Evolutionary conservation across 2,888 invertebrate species (phyloP).

Genomic region (Oasisia sp.): DNA sequence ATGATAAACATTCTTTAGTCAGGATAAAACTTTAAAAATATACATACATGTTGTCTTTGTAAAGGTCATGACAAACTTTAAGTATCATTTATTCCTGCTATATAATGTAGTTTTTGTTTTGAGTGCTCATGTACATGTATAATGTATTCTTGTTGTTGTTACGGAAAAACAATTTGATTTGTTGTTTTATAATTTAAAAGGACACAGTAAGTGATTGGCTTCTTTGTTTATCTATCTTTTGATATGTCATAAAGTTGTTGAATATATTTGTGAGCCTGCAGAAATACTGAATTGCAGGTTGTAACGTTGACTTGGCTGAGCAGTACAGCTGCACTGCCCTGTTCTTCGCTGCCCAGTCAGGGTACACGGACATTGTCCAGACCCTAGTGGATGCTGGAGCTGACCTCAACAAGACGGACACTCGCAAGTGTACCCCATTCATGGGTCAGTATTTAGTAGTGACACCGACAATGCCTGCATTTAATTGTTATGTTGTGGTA

Average conservation of each 20-base stretch:
- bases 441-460: slow-evolving; percentile 46
- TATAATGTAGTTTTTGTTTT: too few relatives aligned
- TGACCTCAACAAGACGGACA: slow-evolving; percentile 50
- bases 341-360: slow-evolving; percentile 51
- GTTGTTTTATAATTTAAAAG: not conserved
- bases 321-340: slow-evolving; percentile 53
- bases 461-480: not conserved
- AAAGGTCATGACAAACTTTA: too few relatives aligned
- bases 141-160: too few relatives aligned
- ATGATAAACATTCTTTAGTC: too few relatives aligned
- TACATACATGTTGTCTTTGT: too few relatives aligned
- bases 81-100: not conserved
- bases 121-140: too few relatives aligned
- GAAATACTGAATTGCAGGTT: slow-evolving; percentile 44
- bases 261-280: too few relatives aligned
- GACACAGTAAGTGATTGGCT: too few relatives aligned
- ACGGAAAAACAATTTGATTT: too few relatives aligned
- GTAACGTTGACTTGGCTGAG: slow-evolving; percentile 51
- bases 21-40: too few relatives aligned
- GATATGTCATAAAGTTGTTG: too few relatives aligned
- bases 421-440: slow-evolving; percentile 53
- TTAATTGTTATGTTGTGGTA: not conserved
- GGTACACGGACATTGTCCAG: slow-evolving; percentile 51
- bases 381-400: slow-evolving; percentile 47
- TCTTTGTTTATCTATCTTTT: too few relatives aligned